These are phyloP conservation scores for Amphiura filiformis DNA, from an alignment of 35 echinoderm and acorn worm species.

Conservation along the genomic window DNA sequence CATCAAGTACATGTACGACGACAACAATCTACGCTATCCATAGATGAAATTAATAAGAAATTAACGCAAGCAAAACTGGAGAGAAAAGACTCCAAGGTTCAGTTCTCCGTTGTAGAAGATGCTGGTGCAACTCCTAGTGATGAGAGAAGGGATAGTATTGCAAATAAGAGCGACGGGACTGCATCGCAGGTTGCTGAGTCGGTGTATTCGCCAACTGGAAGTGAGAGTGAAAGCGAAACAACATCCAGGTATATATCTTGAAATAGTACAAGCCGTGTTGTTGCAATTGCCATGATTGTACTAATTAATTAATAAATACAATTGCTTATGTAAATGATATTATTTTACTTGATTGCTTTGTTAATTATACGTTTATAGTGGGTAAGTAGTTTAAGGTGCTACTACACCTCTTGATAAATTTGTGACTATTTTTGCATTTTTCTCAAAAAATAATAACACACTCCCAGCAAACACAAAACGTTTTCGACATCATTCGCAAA, in stretches of 20 bases:
- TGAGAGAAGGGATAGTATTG: not conserved
- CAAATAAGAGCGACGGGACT: not conserved
- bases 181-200: not conserved
- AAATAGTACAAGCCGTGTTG: no score
- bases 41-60: not conserved
- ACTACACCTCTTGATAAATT: no score
- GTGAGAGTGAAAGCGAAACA: not conserved
- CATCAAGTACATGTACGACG: not conserved
- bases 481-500: no score
- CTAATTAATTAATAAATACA: no score
- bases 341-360: no score
- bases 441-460: no score
- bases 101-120: not conserved
- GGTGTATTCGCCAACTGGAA: not conserved
- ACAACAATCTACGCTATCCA: not conserved
- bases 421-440: no score
- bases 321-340: no score
- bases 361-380: no score
- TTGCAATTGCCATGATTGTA: no score
- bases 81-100: not conserved
- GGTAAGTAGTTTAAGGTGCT: no score
- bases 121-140: not conserved
- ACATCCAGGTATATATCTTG: not conserved
- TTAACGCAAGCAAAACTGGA: not conserved
- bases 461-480: no score